Evolutionary conservation across 2,888 invertebrate species (phyloP).

Genomic region (Andrena minutula): DNA sequence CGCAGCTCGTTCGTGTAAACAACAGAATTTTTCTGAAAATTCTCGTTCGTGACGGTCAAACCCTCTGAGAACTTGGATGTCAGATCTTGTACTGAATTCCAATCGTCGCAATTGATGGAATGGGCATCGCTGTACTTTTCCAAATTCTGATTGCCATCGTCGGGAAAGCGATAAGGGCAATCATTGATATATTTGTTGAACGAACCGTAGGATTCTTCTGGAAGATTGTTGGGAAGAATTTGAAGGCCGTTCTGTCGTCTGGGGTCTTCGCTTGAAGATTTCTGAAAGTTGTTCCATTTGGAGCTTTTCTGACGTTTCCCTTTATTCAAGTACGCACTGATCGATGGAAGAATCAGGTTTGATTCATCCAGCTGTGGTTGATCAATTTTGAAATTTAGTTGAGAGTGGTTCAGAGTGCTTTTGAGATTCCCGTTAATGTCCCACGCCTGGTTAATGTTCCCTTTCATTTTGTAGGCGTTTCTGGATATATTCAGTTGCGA

Average conservation of each 20-base stretch:
- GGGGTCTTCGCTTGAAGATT: background rate
- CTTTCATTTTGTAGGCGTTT: background rate
- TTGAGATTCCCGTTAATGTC: constrained; percentile 28
- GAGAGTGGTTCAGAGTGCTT: background rate
- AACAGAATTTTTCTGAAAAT: background rate
- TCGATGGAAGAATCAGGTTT: constrained; percentile 18
- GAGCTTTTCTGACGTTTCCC: background rate
- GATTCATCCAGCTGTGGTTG: background rate
- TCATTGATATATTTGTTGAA: background rate
- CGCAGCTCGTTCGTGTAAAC: background rate
- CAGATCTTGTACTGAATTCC: background rate
- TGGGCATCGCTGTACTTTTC: background rate
- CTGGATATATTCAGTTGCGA: background rate
- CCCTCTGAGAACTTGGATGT: background rate
- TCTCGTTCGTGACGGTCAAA: background rate
- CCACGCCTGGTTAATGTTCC: background rate
- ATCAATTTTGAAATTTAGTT: background rate
- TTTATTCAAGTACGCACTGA: constrained; percentile 22
- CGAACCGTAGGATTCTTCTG: background rate
- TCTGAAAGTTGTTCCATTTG: background rate
- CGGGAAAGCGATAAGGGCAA: background rate
- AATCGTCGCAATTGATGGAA: background rate
- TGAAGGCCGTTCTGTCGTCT: background rate
- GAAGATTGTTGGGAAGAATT: background rate
- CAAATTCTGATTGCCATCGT: background rate